A percentile compares a stretch with the other conserved stretches of the same genome.
Evolutionary conservation across 2,113 vertebrate species (phyloP).

Genomic region (Hemibagrus wyckioides): DNA sequence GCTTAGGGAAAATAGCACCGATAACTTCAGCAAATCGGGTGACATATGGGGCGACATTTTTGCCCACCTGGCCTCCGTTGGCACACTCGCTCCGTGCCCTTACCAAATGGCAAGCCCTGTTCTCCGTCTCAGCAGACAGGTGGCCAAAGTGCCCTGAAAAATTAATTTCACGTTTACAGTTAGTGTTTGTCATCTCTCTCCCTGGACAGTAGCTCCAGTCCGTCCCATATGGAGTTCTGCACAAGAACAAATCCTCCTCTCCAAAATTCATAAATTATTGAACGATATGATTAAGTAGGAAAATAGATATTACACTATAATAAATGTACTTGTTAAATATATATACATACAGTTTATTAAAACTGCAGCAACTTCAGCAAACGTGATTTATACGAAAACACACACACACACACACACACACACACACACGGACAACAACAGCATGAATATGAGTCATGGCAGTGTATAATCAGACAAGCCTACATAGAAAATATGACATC

Average conservation of each 20-base stretch:
- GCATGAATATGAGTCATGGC: slow-evolving; percentile 46
- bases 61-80: slow-evolving; percentile 61
- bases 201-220: slow-evolving; percentile 43
- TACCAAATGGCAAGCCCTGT: slow-evolving; percentile 55
- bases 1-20: not conserved
- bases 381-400: not conserved
- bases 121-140: slow-evolving; percentile 64
- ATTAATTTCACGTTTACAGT: slow-evolving; percentile 63
- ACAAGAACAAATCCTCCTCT: slow-evolving; percentile 56
- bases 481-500: slow-evolving; percentile 57
- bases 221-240: slow-evolving; percentile 53
- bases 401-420: not conserved
- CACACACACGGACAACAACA: not conserved
- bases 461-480: slow-evolving; percentile 61
- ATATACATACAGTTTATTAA: not conserved
- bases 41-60: slow-evolving; percentile 65
- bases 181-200: slow-evolving; percentile 54
- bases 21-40: slow-evolving; percentile 47
- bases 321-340: not conserved
- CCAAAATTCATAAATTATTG: not conserved
- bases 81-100: slow-evolving; percentile 48
- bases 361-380: not conserved
- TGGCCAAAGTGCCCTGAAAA: slow-evolving; percentile 62
- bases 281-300: not conserved
- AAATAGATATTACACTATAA: not conserved